Evolutionary conservation across 2,888 invertebrate genomes (phyloP), one percentile per base, ranked within the genome.

Genomic region (Pemphredon lugubris): DNA sequence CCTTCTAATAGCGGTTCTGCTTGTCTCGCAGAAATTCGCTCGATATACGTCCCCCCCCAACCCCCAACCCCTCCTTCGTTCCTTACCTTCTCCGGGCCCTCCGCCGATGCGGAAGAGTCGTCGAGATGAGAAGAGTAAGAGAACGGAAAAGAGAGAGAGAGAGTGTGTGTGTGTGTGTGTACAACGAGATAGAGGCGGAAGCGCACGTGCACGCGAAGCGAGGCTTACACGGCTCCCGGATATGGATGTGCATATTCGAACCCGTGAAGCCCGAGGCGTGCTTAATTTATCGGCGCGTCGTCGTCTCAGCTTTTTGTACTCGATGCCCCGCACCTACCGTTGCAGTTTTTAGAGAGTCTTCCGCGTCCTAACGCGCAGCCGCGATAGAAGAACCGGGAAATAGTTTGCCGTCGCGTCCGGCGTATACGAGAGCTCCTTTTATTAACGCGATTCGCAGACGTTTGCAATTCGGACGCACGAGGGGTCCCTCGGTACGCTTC

Each of bases 281-380:
- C 73, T 79, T 83, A 77, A 81, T 79, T 81, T 81, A 77, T 79
- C 58, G 65, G 51, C 50, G 21, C 23, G 21, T 13, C 40, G 55
- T 59, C 48, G 40, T 39, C 61, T 55, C 42, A 32, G 26, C 23
- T 69, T 57, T 77, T 72, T 39, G 13, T 30, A 34, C 40, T 1
- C 42, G 21, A 2, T 13, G 18, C 21, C 13, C 34, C n/a, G 20
- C 9, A 32, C 37, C 16, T 1, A 2, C 32, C 40, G 14, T 39
- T 59, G 44, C 54, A 55, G 64, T 48, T 71, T 68, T 55, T 42
- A 54, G 16, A 54, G 50, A 63, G 16, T 26, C 7, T 42, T 42
- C 34, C 11, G 13, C 16, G 9, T 20, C 37, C 54, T 32, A 26
- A 42, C 48, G 23, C 30, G 7, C 26, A 16, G 9, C 51, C 16